These are phyloP conservation scores for Cistogaster globosa DNA, from an alignment of 2,888 invertebrate species.

Conservation along the genomic window DNA sequence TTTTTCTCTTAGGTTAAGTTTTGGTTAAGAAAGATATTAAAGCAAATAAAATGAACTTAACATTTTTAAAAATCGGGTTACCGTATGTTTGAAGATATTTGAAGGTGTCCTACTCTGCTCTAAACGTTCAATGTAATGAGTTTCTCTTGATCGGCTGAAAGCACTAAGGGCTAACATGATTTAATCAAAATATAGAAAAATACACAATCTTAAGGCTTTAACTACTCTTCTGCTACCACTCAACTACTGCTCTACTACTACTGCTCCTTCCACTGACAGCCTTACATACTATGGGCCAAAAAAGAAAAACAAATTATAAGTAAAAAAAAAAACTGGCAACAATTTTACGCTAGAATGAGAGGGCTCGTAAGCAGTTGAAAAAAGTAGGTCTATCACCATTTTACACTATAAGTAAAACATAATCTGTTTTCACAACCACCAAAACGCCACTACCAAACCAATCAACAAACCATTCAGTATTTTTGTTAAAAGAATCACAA, in stretches of 20 bases:
- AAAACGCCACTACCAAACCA: constrained; percentile 62
- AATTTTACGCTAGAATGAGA: constrained; percentile 67
- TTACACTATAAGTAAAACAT: constrained; percentile 59
- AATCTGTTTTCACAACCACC: constrained; percentile 56
- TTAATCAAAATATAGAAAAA: constrained; percentile 45
- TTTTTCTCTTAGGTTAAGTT: constrained; percentile 74
- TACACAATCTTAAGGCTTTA: constrained; percentile 62
- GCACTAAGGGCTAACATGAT: constrained; percentile 41
- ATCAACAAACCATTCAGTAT: constrained; percentile 55
- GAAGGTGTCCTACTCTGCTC: constrained; percentile 47
- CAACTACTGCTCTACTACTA: constrained; percentile 56
- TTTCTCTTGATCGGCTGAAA: constrained; percentile 50
- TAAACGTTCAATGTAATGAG: constrained; percentile 38
- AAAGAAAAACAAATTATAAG: constrained; percentile 29
- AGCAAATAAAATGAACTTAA: constrained; percentile 32
- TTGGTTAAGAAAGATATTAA: constrained; percentile 55
- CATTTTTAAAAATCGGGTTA: constrained; percentile 55
- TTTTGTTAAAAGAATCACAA: constrained; percentile 58
- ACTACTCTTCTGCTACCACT: constrained; percentile 62
- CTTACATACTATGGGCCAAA: constrained; percentile 59
- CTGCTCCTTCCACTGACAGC: constrained; percentile 64
- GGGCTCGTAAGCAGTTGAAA: constrained; percentile 75
- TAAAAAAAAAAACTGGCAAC: constrained; percentile 38
- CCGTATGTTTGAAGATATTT: constrained; percentile 46
- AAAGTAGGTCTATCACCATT: constrained; percentile 72